phyloP scores from a whole-genome alignment of 2,113 vertebrate species.

The Periophthalmus modestus region DNA sequence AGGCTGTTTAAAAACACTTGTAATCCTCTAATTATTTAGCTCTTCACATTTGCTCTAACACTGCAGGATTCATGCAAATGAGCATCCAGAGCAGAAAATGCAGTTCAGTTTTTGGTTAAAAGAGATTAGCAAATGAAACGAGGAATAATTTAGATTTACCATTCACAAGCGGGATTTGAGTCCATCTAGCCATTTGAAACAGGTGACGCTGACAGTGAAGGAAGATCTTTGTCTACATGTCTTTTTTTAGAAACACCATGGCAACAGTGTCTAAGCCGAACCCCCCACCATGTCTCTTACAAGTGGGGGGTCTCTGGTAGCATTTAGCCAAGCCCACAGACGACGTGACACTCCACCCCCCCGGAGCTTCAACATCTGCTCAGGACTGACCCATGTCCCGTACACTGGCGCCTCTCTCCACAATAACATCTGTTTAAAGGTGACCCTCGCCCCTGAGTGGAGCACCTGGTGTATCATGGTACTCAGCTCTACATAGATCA shows the following conservation, averaged over 20 bases:
- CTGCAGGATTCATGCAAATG: constrained; percentile 20
- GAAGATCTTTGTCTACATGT: constrained; percentile 14
- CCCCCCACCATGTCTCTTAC: constrained; percentile 21
- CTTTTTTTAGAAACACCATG: constrained; percentile 36
- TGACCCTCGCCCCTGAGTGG: constrained; percentile 62
- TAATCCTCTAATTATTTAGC: constrained; percentile 21
- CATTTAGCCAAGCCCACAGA: constrained; percentile 61
- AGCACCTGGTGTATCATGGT: constrained; percentile 44
- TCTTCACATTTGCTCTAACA: constrained; percentile 20
- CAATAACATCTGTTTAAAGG: constrained; percentile 72
- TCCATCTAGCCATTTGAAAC: constrained; percentile 1
- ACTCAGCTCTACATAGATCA: constrained; percentile 60
- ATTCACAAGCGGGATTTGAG: not conserved
- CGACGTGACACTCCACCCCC: constrained; percentile 54
- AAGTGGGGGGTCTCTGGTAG: constrained; percentile 36
- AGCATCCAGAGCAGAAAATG: constrained; percentile 15
- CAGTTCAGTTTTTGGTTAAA: not conserved
- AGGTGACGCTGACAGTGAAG: constrained; percentile 6
- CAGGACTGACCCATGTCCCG: constrained; percentile 58
- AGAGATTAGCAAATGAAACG: constrained; percentile 7
- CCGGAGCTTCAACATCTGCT: constrained; percentile 63
- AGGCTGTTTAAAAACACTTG: constrained; percentile 14
- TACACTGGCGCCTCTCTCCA: constrained; percentile 30
- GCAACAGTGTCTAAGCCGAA: constrained; percentile 38
- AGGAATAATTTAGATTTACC: not conserved